phyloP scores from a whole-genome alignment of 2,113 vertebrate genomes.

The Mystacornis crossleyi region DNA sequence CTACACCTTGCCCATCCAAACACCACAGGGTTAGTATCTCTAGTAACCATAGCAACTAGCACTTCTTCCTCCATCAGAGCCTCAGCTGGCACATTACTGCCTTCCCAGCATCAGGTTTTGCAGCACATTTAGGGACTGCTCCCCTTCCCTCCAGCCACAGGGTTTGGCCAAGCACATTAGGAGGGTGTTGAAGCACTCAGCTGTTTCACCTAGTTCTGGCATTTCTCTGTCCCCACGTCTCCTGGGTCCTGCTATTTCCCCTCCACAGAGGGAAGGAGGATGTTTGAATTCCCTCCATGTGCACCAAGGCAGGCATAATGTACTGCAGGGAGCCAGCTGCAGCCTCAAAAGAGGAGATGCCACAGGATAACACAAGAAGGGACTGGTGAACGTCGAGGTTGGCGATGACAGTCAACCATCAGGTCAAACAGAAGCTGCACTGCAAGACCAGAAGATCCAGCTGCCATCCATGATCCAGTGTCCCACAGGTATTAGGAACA shows the following conservation, averaged over 20 bases:
- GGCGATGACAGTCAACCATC: background rate
- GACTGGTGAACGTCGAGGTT: background rate
- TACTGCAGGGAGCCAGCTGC: background rate
- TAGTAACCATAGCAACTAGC: slow-evolving; percentile 48
- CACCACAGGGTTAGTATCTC: slow-evolving; percentile 36
- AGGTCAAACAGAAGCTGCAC: background rate
- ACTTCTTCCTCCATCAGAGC: slow-evolving; percentile 24
- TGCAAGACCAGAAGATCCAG: background rate
- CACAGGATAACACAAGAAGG: background rate
- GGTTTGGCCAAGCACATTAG: background rate
- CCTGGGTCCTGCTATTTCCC: background rate
- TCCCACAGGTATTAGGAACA: background rate
- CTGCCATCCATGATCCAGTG: background rate
- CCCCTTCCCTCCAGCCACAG: background rate
- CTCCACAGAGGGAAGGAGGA: fast-evolving
- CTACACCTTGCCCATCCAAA: background rate
- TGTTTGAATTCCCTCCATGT: background rate
- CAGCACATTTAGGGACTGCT: background rate
- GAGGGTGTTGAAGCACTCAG: background rate
- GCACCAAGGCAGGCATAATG: background rate
- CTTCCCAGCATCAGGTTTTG: slow-evolving; percentile 14
- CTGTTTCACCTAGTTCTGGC: background rate
- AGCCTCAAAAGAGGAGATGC: background rate
- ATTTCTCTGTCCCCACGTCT: background rate
- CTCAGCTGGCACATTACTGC: slow-evolving; percentile 18